phyloP scores from a whole-genome alignment of 2,113 vertebrate genomes.

The Tyrannus savana region DNA sequence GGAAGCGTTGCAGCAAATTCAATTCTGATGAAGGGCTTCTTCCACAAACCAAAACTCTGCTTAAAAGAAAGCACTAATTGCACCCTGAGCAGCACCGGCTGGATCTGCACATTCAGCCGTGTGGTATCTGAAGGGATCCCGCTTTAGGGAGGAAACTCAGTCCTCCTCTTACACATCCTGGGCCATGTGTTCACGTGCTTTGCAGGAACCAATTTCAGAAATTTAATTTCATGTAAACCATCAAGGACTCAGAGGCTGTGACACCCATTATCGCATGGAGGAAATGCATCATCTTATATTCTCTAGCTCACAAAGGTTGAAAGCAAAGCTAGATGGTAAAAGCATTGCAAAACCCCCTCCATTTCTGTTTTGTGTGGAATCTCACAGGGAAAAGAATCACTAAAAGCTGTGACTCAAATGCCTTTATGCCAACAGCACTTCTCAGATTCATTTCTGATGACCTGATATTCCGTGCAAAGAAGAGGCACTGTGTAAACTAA shows the following conservation, averaged over 20 bases:
- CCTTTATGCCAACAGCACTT: background rate
- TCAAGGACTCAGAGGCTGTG: background rate
- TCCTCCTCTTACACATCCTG: background rate
- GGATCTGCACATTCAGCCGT: fast-evolving
- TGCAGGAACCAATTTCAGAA: background rate
- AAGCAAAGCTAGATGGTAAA: background rate
- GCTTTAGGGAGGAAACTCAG: background rate
- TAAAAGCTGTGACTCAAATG: background rate
- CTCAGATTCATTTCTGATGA: background rate
- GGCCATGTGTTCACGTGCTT: background rate
- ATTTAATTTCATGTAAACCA: background rate
- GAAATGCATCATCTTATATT: background rate
- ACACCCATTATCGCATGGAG: background rate
- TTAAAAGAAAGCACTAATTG: background rate
- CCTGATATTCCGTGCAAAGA: background rate
- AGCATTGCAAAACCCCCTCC: background rate
- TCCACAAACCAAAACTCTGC: background rate
- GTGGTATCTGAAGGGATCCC: background rate
- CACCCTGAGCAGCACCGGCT: background rate
- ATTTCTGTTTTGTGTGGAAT: background rate
- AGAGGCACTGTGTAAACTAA: background rate
- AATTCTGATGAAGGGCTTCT: background rate
- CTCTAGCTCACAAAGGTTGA: background rate
- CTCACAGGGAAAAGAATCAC: background rate
- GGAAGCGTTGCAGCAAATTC: background rate